phyloP scores from a whole-genome alignment of 1,140 invertebrate genomes.

The Maniola jurtina region DNA sequence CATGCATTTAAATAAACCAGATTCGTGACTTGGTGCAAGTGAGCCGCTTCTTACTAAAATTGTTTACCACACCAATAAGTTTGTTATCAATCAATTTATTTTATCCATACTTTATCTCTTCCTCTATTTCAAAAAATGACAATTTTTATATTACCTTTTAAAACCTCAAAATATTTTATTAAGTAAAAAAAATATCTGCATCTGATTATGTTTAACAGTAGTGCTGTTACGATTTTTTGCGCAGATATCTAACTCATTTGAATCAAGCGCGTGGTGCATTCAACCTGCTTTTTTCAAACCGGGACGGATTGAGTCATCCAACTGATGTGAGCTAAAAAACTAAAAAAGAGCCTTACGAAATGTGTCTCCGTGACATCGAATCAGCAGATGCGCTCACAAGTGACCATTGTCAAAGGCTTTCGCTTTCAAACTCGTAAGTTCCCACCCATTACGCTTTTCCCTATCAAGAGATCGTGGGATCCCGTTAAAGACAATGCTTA shows the following conservation, averaged over 20 bases:
- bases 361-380: slow-evolving; percentile 19
- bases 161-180: too few species aligned
- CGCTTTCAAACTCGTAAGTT: slow-evolving; percentile 55
- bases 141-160: too few species aligned
- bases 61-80: too few species aligned
- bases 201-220: neutral
- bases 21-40: too few species aligned
- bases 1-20: too few species aligned
- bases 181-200: neutral
- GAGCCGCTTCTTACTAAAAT: too few species aligned
- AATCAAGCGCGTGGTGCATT: slow-evolving; percentile 4
- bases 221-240: neutral
- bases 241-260: slow-evolving; percentile 3
- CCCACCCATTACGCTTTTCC: slow-evolving; percentile 66
- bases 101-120: too few species aligned
- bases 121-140: too few species aligned
- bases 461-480: slow-evolving; percentile 70
- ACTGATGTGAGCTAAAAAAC: slow-evolving; percentile 9
- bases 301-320: slow-evolving; percentile 20
- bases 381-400: slow-evolving; percentile 35
- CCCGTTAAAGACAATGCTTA: slow-evolving; percentile 54
- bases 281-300: slow-evolving; percentile 5
- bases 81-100: too few species aligned
- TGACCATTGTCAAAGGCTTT: slow-evolving; percentile 56
- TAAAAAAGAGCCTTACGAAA: slow-evolving; percentile 31